These are phyloP conservation scores for Nannobrachium achirus DNA, from an alignment of 2,113 vertebrate species.

Conservation along the genomic window DNA sequence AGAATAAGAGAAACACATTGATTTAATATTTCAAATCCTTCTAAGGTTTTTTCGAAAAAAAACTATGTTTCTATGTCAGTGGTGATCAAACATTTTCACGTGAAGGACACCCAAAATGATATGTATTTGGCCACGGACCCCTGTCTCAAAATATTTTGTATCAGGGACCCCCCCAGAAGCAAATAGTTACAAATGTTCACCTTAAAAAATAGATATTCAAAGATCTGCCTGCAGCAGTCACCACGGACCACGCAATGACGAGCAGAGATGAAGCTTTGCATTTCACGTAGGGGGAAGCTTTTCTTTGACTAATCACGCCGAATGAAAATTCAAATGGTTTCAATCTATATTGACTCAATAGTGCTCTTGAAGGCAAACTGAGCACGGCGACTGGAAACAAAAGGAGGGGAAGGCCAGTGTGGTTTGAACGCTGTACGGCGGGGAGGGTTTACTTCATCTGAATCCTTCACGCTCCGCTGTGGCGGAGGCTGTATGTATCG, in stretches of 20 bases:
- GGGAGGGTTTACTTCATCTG: conserved; percentile 54
- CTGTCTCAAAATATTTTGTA: too few relatives aligned
- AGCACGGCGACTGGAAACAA: conserved; percentile 56
- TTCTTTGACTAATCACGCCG: conserved; percentile 33
- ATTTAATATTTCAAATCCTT: too few relatives aligned
- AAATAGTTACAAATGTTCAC: too few relatives aligned
- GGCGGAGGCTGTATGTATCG: conserved; percentile 67
- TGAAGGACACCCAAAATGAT: too few relatives aligned
- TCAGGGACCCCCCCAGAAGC: too few relatives aligned
- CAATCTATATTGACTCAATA: conserved; percentile 50
- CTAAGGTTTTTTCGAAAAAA: too few relatives aligned
- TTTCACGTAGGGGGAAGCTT: conserved; percentile 12
- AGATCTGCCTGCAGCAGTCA: too few relatives aligned
- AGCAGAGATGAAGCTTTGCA: conserved; percentile 25
- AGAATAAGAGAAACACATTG: too few relatives aligned
- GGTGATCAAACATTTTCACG: too few relatives aligned
- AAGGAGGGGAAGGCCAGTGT: conserved; percentile 38
- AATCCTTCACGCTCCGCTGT: conserved; percentile 65
- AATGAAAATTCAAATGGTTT: conserved; percentile 66
- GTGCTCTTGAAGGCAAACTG: conserved; percentile 20
- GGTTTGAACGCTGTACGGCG: conserved; percentile 41
- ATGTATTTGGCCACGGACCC: too few relatives aligned
- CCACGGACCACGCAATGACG: conserved; percentile 22
- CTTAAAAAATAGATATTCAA: too few relatives aligned
- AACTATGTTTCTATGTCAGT: too few relatives aligned